Evolutionary conservation across 2,888 invertebrate species (phyloP), one percentile per base, ranked within the genome.

Genomic region (Ischnura elegans): DNA sequence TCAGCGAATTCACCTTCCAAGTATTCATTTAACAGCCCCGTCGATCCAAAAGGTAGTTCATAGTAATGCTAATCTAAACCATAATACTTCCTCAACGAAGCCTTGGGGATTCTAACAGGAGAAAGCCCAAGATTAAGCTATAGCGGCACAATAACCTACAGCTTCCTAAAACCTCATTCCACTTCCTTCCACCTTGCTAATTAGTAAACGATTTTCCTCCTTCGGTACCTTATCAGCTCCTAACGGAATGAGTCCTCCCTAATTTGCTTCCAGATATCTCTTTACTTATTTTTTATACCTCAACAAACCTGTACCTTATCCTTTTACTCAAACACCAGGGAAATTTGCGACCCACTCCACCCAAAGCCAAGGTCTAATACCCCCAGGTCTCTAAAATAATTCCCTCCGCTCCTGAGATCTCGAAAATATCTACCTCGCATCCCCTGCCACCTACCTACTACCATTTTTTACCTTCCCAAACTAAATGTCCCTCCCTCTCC

Each of bases 191-290:
- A 61, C 25, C 90, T 61, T 36, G 51, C 90, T 90, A 90, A 90
- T 90, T 90, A 90, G 55, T 61, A 43, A 90, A 90, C 61, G 90
- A 90, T 90, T 90, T 90, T 61, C 61, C 90, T 90, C 61, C 90
- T 90, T 36, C 43, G 43, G 36, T 43, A 51, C 43, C 55, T 61
- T 90, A 90, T 61, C 61, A 90, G 90, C 90, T 55, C 42, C 87
- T 19, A 16, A 51, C 42, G 90, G 55, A 76, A 25, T 4, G 36
- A 36, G 76, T 90, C 51, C 10, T 25, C 90, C 55, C 51, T 61
- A 61, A 90, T 90, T 90, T 55, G 19, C 36, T 42, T 43, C 61
- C 90, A 55, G 61, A 90, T 90, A 5, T 43, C 43, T 76, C 76
- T 36, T 43, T 61, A 21, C 43, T 55, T 61, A 61, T 45, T 36